Conservation (phyloP, 2,797 vertebrate genomes). For the Chlorospingus flavigularis region DNA sequence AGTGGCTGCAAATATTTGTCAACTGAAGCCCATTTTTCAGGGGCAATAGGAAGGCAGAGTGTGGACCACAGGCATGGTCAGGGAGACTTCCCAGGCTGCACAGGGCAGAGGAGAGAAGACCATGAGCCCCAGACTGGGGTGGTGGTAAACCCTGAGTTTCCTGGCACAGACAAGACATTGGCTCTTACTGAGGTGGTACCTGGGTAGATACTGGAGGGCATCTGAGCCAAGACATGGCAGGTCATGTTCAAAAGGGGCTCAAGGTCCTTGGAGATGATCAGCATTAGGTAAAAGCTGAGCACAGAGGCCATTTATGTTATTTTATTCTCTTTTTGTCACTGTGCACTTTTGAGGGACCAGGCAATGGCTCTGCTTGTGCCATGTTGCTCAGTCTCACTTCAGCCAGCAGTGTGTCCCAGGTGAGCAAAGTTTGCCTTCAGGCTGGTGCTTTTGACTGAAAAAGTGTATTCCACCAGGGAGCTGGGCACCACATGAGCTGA, state of each 20-base stretch:
- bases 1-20: background rate
- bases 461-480: background rate
- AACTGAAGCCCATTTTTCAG: background rate
- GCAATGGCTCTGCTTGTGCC: background rate
- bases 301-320: background rate
- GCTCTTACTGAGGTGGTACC: rapidly evolving
- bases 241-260: background rate
- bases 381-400: rapidly evolving
- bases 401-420: background rate
- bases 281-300: background rate
- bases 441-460: background rate
- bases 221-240: background rate
- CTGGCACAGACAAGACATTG: background rate
- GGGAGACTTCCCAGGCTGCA: background rate
- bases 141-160: background rate
- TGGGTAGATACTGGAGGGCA: background rate
- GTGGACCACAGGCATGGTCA: background rate
- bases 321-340: background rate
- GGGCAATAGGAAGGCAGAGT: rapidly evolving
- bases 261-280: background rate
- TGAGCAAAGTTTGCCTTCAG: background rate
- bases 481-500: background rate
- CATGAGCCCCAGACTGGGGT: background rate
- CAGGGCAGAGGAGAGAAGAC: background rate
- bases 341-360: background rate